These are phyloP conservation scores for Maniola hyperantus DNA, from an alignment of 2,888 invertebrate species.

Conservation along the genomic window DNA sequence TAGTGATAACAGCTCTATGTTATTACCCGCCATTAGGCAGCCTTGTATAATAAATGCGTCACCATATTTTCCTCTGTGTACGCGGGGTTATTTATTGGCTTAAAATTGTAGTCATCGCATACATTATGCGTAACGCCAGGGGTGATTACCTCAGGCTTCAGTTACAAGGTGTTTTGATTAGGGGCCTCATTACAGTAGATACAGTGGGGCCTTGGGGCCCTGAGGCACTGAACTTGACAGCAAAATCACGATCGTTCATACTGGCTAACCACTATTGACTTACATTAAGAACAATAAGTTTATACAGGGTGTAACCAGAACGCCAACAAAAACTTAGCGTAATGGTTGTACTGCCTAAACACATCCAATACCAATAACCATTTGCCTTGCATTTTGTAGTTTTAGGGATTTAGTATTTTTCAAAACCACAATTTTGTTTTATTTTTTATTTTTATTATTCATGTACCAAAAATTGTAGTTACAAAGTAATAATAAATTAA, in stretches of 20 bases:
- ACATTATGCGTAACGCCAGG: conserved; percentile 72
- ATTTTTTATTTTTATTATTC: no score
- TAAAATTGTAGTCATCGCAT: conserved; percentile 79
- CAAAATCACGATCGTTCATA: not conserved
- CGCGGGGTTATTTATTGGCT: conserved; percentile 76
- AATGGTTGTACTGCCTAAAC: no score
- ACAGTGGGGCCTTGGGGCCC: not conserved
- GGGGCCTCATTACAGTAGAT: conserved; percentile 10
- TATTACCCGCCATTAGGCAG: conserved; percentile 52
- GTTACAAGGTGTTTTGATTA: conserved; percentile 43
- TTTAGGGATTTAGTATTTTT: no score
- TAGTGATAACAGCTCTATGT: conserved; percentile 49
- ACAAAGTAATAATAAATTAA: no score
- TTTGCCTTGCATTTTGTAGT: no score
- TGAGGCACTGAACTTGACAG: not conserved
- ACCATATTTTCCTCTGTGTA: conserved; percentile 75
- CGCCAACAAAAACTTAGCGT: no score
- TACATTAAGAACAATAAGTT: no score
- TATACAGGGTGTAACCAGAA: no score
- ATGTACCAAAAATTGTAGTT: no score
- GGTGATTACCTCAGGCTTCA: conserved; percentile 62
- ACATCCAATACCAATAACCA: no score
- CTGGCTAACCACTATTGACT: not conserved
- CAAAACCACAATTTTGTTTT: no score
- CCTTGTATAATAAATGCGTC: conserved; percentile 71